Conservation (phyloP, 1,140 invertebrate genomes). For the Mesaphorura yosii region DNA sequence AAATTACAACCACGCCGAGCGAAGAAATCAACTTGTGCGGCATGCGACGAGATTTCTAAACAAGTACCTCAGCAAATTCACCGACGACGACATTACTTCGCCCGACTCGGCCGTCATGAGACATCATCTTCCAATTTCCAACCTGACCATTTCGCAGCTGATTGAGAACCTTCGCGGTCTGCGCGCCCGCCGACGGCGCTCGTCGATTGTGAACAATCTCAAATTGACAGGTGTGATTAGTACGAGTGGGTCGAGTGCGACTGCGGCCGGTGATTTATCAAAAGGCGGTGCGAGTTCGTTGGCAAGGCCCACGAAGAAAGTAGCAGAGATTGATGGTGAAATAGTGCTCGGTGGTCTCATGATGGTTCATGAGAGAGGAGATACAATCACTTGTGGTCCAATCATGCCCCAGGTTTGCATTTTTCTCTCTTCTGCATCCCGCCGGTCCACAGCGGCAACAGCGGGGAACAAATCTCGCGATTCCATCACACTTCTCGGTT, state of each 20-base stretch:
- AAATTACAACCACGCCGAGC: neutral
- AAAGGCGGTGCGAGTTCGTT: neutral
- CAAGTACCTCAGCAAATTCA: neutral
- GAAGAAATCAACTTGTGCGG: neutral
- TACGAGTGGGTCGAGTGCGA: neutral
- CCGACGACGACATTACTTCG: neutral
- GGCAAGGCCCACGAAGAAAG: conserved; percentile 72
- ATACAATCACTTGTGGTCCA: conserved; percentile 67
- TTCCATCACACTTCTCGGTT: no score
- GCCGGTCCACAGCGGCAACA: no score
- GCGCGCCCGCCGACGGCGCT: neutral
- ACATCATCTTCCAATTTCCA: neutral
- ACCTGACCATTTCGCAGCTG: conserved; percentile 13
- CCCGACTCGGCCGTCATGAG: neutral
- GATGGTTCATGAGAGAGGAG: conserved; percentile 90
- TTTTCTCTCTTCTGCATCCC: neutral
- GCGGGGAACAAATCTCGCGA: no score
- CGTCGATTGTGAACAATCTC: neutral
- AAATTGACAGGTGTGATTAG: neutral
- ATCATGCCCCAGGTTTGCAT: conserved; percentile 85
- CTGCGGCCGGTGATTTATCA: neutral
- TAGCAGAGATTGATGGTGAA: conserved; percentile 62
- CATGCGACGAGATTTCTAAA: neutral
- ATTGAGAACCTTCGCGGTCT: conserved; percentile 14
- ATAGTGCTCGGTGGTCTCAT: conserved; percentile 69